phyloP scores from a whole-genome alignment of 2,888 invertebrate genomes.

The Stramonita haemastoma region DNA sequence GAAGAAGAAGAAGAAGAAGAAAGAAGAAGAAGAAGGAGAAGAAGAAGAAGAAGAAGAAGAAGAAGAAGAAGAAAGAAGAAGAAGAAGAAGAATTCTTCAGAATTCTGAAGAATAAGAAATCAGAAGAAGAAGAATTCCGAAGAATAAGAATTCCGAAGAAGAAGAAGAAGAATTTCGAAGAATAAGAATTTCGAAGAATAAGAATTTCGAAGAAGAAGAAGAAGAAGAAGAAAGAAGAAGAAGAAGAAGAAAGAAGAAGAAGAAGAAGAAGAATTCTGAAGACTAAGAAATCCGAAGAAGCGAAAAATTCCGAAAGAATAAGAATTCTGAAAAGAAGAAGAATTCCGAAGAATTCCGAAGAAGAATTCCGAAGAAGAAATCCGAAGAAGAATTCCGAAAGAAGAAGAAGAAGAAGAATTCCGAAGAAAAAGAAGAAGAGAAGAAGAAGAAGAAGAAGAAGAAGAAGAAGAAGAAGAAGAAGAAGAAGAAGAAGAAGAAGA shows the following conservation, averaged over 20 bases:
- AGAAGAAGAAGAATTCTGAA: background rate
- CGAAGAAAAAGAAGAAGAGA: background rate
- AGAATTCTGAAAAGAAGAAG: background rate
- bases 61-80: background rate
- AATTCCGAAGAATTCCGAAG: background rate
- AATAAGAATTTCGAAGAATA: background rate
- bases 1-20: conserved; percentile 9
- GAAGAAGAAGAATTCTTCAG: background rate
- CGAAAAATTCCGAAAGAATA: conserved; percentile 10
- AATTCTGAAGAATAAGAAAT: conserved; percentile 1
- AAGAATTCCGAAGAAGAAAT: background rate
- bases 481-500: conserved; percentile 20
- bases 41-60: background rate
- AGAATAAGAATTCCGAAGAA: background rate
- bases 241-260: conserved; percentile 16
- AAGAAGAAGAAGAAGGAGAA: background rate
- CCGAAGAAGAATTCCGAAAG: background rate
- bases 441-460: background rate
- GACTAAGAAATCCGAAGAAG: conserved; percentile 7
- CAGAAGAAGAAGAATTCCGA: background rate
- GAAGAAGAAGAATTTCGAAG: background rate
- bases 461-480: background rate
- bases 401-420: conserved; percentile 15
- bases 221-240: conserved; percentile 25
- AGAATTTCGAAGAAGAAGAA: background rate